Evolutionary conservation across 2,888 invertebrate species (phyloP).

Genomic region (Hedychridium roseum): DNA sequence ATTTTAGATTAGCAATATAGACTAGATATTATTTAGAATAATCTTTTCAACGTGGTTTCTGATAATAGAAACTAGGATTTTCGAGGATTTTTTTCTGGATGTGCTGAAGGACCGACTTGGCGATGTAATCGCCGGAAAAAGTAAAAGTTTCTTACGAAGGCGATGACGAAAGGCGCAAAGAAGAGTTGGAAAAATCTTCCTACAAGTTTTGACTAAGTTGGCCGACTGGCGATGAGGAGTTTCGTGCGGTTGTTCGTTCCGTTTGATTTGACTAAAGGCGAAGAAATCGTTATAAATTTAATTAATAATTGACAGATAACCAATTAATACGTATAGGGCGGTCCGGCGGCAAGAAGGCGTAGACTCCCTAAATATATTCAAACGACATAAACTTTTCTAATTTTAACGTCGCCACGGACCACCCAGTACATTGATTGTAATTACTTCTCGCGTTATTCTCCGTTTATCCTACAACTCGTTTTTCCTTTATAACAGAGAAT

Average conservation of each 20-base stretch:
- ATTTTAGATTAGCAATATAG: too few relatives aligned
- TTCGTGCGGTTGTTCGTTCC: constrained; percentile 13
- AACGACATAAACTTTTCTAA: constrained; percentile 59
- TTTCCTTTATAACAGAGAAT: constrained; percentile 35
- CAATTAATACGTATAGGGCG: constrained; percentile 57
- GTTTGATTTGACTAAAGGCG: constrained; percentile 37
- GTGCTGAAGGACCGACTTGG: too few relatives aligned
- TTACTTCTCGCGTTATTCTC: constrained; percentile 52
- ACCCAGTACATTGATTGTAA: constrained; percentile 59
- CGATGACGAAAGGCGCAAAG: too few relatives aligned
- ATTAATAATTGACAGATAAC: constrained; percentile 62
- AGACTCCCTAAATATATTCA: constrained; percentile 51
- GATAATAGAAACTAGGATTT: too few relatives aligned
- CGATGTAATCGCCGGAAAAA: too few relatives aligned
- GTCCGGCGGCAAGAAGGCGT: constrained; percentile 55
- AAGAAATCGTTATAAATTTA: constrained; percentile 52
- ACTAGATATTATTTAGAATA: too few relatives aligned
- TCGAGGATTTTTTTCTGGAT: too few relatives aligned
- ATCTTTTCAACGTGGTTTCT: too few relatives aligned
- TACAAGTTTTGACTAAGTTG: too few relatives aligned
- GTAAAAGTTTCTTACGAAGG: neutral
- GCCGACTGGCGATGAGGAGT: constrained; percentile 16
- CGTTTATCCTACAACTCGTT: constrained; percentile 35
- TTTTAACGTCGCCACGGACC: constrained; percentile 57
- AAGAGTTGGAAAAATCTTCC: too few relatives aligned